Percentiles rank a stretch among this genome's conserved stretches.
Evolutionary conservation across 2,797 vertebrate genomes (phyloP).

Genomic region (Labeo calbasu): DNA sequence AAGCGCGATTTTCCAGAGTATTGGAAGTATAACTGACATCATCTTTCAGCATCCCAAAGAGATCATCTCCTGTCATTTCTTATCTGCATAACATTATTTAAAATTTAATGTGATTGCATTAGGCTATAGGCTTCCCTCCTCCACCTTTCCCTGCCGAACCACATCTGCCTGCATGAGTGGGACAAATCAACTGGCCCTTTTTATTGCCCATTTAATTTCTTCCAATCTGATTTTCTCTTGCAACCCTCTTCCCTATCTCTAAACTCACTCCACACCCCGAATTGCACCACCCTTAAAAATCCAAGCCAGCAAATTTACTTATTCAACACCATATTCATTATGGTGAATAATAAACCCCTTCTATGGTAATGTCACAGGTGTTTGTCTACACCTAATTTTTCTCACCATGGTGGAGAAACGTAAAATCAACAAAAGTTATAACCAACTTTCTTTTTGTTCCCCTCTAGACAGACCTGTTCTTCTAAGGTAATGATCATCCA

Average conservation of each 20-base stretch:
- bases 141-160: conserved; percentile 42
- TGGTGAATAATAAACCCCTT: not conserved
- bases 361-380: not conserved
- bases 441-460: not conserved
- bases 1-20: conserved; percentile 77
- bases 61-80: conserved; percentile 82
- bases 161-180: conserved; percentile 15
- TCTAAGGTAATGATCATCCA: not conserved
- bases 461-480: not conserved
- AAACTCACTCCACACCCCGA: not conserved
- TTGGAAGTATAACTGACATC: conserved; percentile 80
- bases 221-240: not conserved
- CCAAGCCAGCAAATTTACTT: not conserved
- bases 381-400: not conserved
- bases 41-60: conserved; percentile 78
- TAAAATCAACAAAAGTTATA: conserved; percentile 14
- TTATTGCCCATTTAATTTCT: conserved; percentile 22
- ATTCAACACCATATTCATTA: conserved; percentile 24
- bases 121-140: conserved; percentile 73
- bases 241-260: conserved; percentile 6
- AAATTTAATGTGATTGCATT: conserved; percentile 82
- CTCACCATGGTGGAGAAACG: conserved; percentile 9
- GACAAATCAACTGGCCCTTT: conserved; percentile 20
- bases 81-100: conserved; percentile 83
- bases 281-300: conserved; percentile 7